Conservation (phyloP, 2,797 vertebrate species). For the Leptoclinus maculatus region DNA sequence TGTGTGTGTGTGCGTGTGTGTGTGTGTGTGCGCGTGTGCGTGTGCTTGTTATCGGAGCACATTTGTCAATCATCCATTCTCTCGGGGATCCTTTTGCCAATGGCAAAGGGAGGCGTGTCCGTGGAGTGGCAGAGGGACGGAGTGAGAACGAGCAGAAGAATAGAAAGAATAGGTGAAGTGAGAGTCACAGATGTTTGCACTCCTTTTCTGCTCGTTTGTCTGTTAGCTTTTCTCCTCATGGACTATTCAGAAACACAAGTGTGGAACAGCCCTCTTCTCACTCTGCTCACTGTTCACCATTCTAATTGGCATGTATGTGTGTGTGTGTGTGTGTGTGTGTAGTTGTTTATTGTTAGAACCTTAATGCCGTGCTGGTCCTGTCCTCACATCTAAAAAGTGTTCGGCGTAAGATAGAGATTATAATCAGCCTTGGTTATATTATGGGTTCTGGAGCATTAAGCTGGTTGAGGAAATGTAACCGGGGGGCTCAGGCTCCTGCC, state of each 20-base stretch:
- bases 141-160: constrained; percentile 40
- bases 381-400: background rate
- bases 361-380: background rate
- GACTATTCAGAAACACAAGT: constrained; percentile 26
- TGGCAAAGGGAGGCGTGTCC: constrained; percentile 57
- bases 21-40: background rate
- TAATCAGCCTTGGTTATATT: background rate
- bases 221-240: constrained; percentile 19
- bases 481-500: background rate
- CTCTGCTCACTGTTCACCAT: background rate
- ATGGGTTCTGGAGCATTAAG: too few relatives aligned
- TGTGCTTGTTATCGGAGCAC: constrained; percentile 19
- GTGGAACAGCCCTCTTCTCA: constrained; percentile 37
- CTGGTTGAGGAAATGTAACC: background rate
- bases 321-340: background rate
- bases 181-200: constrained; percentile 68
- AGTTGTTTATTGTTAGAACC: background rate
- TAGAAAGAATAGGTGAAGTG: constrained; percentile 49
- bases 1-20: background rate
- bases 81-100: constrained; percentile 56
- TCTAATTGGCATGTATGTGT: background rate
- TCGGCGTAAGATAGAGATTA: background rate
- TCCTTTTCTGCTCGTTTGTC: constrained; percentile 52
- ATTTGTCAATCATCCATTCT: constrained; percentile 60
- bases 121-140: constrained; percentile 27